Evolutionary conservation across 2,888 invertebrate species (phyloP), one percentile per base, ranked within the genome.

Genomic region (Amphimallon solstitiale): DNA sequence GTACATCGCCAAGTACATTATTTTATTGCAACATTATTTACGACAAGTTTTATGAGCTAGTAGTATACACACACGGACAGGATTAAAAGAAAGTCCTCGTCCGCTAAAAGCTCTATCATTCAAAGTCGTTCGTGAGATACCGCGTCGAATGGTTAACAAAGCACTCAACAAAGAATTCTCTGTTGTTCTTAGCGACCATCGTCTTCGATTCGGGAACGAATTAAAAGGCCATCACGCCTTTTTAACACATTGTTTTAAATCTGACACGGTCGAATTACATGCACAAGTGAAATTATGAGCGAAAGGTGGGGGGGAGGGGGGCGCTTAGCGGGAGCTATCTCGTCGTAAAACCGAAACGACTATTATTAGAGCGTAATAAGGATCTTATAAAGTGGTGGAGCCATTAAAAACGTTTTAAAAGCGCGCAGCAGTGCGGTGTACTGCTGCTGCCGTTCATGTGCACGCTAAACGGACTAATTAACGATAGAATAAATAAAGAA

Each of bases 401-500:
- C 67, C 56, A 67, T 63, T 63, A 67, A 67, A 59, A 67, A 56
- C 63, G 63, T 67, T 63, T 67, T 67, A 67, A n/a, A 66, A 59
- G 59, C 59, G 60, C 63, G 38, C 61, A n/a, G n/a, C n/a, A n/a
- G n/a, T n/a, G n/a, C 29, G 45, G 46, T 43, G 23, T 49, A 23
- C 14, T 19, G 54, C 63, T n/a, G n/a, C n/a, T n/a, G n/a, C n/a
- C n/a, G n/a, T n/a, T 48, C 52, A 35, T 59, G n/a, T n/a, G 9
- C 23, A 63, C 60, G 63, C 67, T 67, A 67, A 67, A 63, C 64
- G 66, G 66, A 68, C 66, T 66, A 68, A 64, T 66, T 68, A 66
- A 68, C 43, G 66, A 68, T 68, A 66, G 68, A 63, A 68, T 66
- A 68, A 68, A 68, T 66, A 68, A 63, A 61, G 67, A 63, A n/a